Evolutionary conservation across 2,888 invertebrate genomes (phyloP), one percentile per base, ranked within the genome.

Genomic region (Hydrotaea cyrtoneurina): DNA sequence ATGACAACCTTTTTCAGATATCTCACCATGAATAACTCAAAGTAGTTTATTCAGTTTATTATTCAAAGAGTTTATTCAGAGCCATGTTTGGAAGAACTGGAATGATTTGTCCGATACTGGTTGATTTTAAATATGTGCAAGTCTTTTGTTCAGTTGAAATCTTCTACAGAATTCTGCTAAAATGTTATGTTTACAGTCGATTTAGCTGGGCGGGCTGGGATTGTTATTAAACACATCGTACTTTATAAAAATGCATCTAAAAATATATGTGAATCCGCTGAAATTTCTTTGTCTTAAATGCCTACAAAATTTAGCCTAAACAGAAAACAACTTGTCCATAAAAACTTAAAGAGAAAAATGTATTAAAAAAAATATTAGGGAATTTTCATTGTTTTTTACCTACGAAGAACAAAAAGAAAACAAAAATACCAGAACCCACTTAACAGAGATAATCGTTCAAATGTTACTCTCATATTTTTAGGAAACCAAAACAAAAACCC

Each of bases 401-500:
- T 53, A 73, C 15, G 36, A 73, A 75, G 43, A 76, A 82, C 57
- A 62, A 43, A 79, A 82, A 43, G 43, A 80, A 53, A 50, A 39
- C 43, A 31, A 76, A 31, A 55, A 66, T 73, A 82, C 15, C 80
- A 85, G 75, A 78, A 75, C 85, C 82, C 82, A 82, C 82, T 85
- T 82, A 71, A 71, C 82, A 80, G 57, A 76, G 82, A 85, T 82
- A 85, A 82, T 85, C 82, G 82, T 80, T 80, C 78, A 82, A 76
- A 23, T 76, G 76, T 77, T 79, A 55, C 31, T 76, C 62, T 23
- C 39, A 74, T 74, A 74, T 75, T 84, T 75, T 73, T 55, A 74
- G 64, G 17, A 64, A 36, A 21, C 50, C 15, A 74, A 57, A 77
- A 43, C 26, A 73, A 79, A 53, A 76, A 36, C 31, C 57, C 62